Base-by-base conservation (phyloP, 2,113 vertebrate genomes). In the Lepus europaeus region DNA sequence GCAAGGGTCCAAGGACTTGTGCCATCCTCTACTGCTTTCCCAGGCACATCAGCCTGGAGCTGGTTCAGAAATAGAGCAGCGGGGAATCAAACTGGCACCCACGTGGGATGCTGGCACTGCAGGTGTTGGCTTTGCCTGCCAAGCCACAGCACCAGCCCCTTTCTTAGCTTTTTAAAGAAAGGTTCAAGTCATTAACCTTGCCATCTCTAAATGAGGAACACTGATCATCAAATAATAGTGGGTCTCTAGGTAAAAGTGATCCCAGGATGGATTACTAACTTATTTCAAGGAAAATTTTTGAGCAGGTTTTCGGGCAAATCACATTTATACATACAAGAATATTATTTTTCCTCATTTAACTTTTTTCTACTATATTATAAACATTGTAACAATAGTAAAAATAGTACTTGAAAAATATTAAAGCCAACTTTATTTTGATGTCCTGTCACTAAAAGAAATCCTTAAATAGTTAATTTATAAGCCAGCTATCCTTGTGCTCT, bases 371-470 rank as follows among this genome's bases (percentile, higher is more conserved):
- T 25, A 0, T 66, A 45, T n/a, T 27, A 25, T 23, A 79, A 89
- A 31, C 69, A 83, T 29, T 85, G 9, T 31, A 4, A 51, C 3
- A 91, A 53, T 36, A 36, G 1, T 89, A 69, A 9, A 13, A 14
- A 2, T 49, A 45, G 8, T 96, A 20, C 36, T 93, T 56, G 6
- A 84, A 69, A 49, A 82, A 6, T 31, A 81, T 94, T 94, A 45
- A 72, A 9, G 83, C 73, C 91, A 11, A 51, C 74, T 94, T n/a
- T 53, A 4, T 56, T 90, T 97, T 59, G 84, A n/a, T 59, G 9
- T 64, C 72, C 59, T 90, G 29, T 77, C 72, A 74, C 25, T 12
- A 76, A 27, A 3, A 87, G 33, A 49, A 59, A 56, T 4, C 56
- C n/a, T 33, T 9, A 77, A 22, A 66, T 77, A 27, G 3, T 59